These are phyloP conservation scores for Periophthalmus modestus DNA, from an alignment of 2,113 vertebrate genomes.

Conservation along the genomic window DNA sequence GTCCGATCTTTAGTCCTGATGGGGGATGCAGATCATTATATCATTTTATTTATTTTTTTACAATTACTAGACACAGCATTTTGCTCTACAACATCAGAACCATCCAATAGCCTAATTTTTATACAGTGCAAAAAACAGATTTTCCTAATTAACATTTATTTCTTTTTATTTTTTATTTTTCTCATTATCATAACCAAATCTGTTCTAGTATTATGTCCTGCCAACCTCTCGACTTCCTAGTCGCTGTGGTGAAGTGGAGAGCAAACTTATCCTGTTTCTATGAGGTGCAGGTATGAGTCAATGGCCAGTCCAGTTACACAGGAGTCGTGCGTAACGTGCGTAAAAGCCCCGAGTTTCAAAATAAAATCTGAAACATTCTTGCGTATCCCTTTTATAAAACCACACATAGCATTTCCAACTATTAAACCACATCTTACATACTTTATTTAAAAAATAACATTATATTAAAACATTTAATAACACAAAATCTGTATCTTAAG, in stretches of 20 bases:
- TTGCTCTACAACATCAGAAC: not conserved
- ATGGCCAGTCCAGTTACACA: not conserved
- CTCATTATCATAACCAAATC: not conserved
- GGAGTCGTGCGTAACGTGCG: not conserved
- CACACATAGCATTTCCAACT: not conserved
- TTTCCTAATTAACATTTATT: not conserved
- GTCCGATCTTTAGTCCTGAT: too few relatives aligned
- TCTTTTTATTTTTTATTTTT: not conserved
- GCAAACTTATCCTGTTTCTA: constrained; percentile 20
- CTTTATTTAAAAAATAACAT: accelerated
- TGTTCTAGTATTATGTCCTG: not conserved
- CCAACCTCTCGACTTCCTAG: not conserved
- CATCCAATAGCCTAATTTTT: too few relatives aligned
- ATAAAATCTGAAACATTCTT: constrained; percentile 6
- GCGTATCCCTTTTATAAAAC: not conserved
- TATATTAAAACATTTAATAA: not conserved
- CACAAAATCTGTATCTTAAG: accelerated
- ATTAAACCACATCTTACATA: not conserved
- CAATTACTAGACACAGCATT: not conserved
- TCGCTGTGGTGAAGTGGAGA: constrained; percentile 11
- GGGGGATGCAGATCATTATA: too few relatives aligned
- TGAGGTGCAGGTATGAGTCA: constrained; percentile 21
- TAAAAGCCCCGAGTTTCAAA: constrained; percentile 11
- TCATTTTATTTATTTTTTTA: too few relatives aligned
- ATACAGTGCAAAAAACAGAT: too few relatives aligned